Evolutionary conservation across 2,888 invertebrate species (phyloP).

Genomic region (Acrobasis suavella): DNA sequence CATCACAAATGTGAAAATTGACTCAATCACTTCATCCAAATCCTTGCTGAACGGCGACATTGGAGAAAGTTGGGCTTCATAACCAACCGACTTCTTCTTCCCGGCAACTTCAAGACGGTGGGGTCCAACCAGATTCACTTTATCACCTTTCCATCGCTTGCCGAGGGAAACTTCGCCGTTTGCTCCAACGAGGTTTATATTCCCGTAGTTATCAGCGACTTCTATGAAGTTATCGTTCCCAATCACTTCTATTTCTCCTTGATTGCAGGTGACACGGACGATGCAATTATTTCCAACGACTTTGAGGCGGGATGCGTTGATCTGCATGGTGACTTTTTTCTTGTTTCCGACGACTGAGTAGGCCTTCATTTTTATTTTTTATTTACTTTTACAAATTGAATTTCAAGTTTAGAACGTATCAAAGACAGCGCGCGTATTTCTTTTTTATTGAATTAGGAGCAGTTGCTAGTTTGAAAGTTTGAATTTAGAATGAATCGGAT

Average conservation of each 20-base stretch:
- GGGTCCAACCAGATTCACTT: slow-evolving; percentile 63
- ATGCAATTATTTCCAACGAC: slow-evolving; percentile 73
- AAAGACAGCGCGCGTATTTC: background rate
- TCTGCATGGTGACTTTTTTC: slow-evolving; percentile 77
- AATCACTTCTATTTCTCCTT: slow-evolving; percentile 73
- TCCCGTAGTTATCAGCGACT: slow-evolving; percentile 64
- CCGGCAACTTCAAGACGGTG: slow-evolving; percentile 67
- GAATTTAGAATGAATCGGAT: slow-evolving; percentile 18
- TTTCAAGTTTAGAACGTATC: slow-evolving; percentile 24
- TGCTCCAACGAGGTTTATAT: slow-evolving; percentile 66
- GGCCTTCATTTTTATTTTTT: slow-evolving; percentile 60
- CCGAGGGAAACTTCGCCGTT: slow-evolving; percentile 61
- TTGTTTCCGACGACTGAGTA: slow-evolving; percentile 75
- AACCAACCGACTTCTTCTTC: slow-evolving; percentile 58
- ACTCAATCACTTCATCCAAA: slow-evolving; percentile 74
- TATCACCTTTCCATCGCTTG: slow-evolving; percentile 64
- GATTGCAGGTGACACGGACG: slow-evolving; percentile 60
- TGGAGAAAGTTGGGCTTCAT: slow-evolving; percentile 72
- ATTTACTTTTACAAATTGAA: slow-evolving; percentile 17
- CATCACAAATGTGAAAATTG: slow-evolving; percentile 75
- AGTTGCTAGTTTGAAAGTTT: slow-evolving; percentile 14
- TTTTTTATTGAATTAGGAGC: slow-evolving; percentile 17
- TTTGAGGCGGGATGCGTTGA: slow-evolving; percentile 62
- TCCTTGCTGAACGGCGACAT: slow-evolving; percentile 75
- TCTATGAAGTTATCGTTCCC: slow-evolving; percentile 73